Base-by-base conservation (phyloP, 2,797 vertebrate species). In the Pelochelys cantorii region DNA sequence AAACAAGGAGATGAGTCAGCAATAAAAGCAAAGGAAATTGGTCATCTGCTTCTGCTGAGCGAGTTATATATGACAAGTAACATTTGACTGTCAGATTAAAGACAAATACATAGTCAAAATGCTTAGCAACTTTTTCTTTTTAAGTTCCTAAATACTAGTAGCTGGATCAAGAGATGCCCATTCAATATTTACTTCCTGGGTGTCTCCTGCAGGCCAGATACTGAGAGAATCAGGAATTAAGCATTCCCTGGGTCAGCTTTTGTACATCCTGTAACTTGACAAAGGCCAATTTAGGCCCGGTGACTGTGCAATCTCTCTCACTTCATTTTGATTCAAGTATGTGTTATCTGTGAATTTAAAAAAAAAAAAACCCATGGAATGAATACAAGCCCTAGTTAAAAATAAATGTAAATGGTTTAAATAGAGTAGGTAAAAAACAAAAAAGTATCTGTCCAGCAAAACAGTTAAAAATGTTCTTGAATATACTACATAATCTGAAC, bases 21-120 rank as follows among this genome's bases (percentile, higher is more conserved):
- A 78, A 78, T 42, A 23, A 23, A 5, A 2, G 65, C 81, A 95
- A 91, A 95, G 95, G 93, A 94, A 94, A 94, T 89, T 91, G 89
- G 85, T 75, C 88, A 71, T 71, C 10, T 71, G 11, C 65, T 71
- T 68, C 31, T 94, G 79, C 0, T 37, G 2, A 93, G 86, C 89
- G 95, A 94, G 94, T 95, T 95, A 94, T 31, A 95, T 93, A 89
- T 84, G 3, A 60, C 17, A 95, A 90, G 15, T 85, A 93, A 93
- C 85, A 89, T 92, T 89, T 83, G 91, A 93, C 89, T 83, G 57
- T 85, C 42, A 23, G 4, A 93, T 22, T 79, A 92, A 94, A 93
- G 94, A 84, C 27, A 89, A 94, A 87, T 22, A 83, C n/a, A 37
- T 55, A 56, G 88, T 92, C 84, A 86, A 92, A 95, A 95, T 62